A percentile compares a stretch with the other conserved stretches of the same genome.
Conservation (phyloP, 2,797 vertebrate species). For the Danio jaintianensis region DNA sequence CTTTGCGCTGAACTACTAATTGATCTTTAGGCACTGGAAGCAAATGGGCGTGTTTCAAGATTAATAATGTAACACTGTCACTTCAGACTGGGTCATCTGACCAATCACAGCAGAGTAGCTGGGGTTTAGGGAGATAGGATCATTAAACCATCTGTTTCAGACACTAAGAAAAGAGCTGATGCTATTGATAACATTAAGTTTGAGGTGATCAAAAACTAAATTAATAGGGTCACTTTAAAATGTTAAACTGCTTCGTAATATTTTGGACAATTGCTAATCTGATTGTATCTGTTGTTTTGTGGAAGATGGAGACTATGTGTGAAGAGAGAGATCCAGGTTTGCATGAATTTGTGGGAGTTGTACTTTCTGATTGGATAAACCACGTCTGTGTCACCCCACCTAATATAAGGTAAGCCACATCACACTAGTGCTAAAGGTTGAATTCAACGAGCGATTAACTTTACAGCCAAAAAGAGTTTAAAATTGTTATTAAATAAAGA, state of each 20-base stretch:
- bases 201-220: no score
- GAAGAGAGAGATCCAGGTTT: constrained; percentile 16
- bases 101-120: no score
- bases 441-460: background rate
- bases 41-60: no score
- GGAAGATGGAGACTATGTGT: constrained; percentile 29
- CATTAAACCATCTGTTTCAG: no score
- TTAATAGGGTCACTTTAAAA: background rate
- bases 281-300: background rate
- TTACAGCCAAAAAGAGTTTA: background rate
- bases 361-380: constrained; percentile 9
- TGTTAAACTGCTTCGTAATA: background rate
- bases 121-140: no score
- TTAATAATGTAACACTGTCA: no score
- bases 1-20: no score
- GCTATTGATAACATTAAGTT: no score
- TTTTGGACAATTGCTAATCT: background rate
- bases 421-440: background rate
- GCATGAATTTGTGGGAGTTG: background rate
- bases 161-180: no score
- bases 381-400: constrained; percentile 6
- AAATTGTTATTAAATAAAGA: background rate
- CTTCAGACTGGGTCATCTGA: no score
- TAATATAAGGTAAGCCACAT: constrained; percentile 9
- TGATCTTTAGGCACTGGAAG: no score